Base-by-base conservation (phyloP, 2,888 invertebrate genomes). In the Phlogophora meticulosa region DNA sequence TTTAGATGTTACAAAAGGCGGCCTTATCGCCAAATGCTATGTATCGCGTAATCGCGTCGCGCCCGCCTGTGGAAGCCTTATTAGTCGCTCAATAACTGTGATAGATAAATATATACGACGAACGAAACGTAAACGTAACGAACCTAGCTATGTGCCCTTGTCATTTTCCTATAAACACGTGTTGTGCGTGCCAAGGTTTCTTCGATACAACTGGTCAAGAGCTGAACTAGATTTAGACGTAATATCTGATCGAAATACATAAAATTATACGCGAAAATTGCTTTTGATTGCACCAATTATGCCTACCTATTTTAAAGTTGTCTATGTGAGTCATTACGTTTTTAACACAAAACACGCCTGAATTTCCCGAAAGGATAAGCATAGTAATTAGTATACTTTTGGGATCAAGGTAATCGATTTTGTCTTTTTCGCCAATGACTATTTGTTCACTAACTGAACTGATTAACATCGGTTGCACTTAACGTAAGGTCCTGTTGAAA, bases 121-220 rank as follows among this genome's bases (percentile, higher is more conserved):
- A 1, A 48, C 28, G 28, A 20, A 52, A 15, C 20, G n/a, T n/a
- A n/a, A n/a, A n/a, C n/a, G n/a, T 2, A 34, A 40, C 42, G n/a
- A 43, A 45, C 15, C 20, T 36, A 40, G 42, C 46, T 42, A 45
- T 49, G 38, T 24, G 51, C 64, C 43, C 60, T 70, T 59, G 61
- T 13, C 60, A 71, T 75, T 79, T 72, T 73, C 78, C 67, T 60
- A 49, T 49, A 57, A 52, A 48, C 77, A 82, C 68, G 64, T 74
- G 78, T 38, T 69, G 62, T n/a, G 20, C 59, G 52, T 71, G 78
- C 73, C 82, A 81, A 81, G 82, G 81, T 69, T 72, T 24, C 38
- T 13, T 42, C 7, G 32, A 59, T 57, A 74, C 57, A 49, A 77
- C 59, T 73, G 67, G 64, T 76, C 74, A 74, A 78, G 70, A 76